phyloP scores from a whole-genome alignment of 2,888 invertebrate genomes.

The Plebejus anna region DNA sequence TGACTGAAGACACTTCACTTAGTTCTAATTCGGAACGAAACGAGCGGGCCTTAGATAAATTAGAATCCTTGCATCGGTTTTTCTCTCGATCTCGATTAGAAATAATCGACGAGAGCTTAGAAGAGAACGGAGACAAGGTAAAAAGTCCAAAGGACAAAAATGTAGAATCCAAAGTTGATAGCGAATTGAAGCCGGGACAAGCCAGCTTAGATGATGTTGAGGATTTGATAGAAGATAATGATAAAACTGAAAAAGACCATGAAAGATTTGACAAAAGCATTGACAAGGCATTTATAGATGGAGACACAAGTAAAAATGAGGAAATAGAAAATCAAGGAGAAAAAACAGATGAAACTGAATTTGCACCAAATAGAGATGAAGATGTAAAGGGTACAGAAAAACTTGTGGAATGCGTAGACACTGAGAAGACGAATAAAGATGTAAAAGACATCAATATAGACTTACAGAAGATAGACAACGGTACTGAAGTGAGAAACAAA shows the following conservation, averaged over 20 bases:
- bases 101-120: slow-evolving; percentile 69
- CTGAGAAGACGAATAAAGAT: neutral
- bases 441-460: neutral
- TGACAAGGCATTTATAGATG: neutral
- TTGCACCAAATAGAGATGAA: neutral
- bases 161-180: slow-evolving; percentile 37
- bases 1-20: slow-evolving; percentile 66
- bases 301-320: neutral
- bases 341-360: neutral
- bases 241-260: slow-evolving; percentile 39
- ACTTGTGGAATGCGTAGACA: no score
- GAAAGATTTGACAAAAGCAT: slow-evolving; percentile 28
- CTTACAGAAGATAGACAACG: slow-evolving; percentile 7
- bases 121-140: slow-evolving; percentile 55
- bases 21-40: slow-evolving; percentile 56
- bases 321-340: neutral
- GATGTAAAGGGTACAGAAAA: neutral
- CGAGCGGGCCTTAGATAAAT: slow-evolving; percentile 64
- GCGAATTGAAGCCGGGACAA: slow-evolving; percentile 55
- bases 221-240: slow-evolving; percentile 62
- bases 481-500: slow-evolving; percentile 14
- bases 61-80: slow-evolving; percentile 68
- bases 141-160: slow-evolving; percentile 44
- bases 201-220: slow-evolving; percentile 71
- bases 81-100: slow-evolving; percentile 69